Base-by-base conservation (phyloP, 2,113 vertebrate species). In the Nerophis ophidion region DNA sequence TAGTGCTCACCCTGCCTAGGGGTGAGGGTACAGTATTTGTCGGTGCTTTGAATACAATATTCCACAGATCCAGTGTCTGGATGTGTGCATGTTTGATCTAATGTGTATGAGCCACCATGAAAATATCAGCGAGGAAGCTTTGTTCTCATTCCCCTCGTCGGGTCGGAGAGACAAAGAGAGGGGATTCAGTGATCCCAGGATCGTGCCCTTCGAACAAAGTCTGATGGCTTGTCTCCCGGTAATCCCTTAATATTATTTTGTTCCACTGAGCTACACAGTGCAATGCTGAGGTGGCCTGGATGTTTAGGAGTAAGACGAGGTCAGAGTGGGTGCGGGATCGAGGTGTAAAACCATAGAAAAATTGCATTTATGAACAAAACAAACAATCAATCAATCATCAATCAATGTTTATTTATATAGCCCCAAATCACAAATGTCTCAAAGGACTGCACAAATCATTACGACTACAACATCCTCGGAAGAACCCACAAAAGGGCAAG, bases 161-260 rank as follows among this genome's bases (percentile, higher is more conserved):
- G 61, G 69, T 64, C 52, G 57, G 66, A 73, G 49, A 59, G 66
- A 51, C 54, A 48, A 19, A 68, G 62, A 64, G 59, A 75, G 70
- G 17, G 8, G 46, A 70, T 69, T 65, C 63, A 63, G 62, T 74
- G 70, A 82, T 81, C 72, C 60, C 9, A 36, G 75, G 75, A 75
- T 78, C 26, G 63, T 66, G 65, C 68, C 65, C 68, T 60, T 68
- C 63, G 34, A 68, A 69, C 50, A 44, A 68, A 73, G 70, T 77
- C 72, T 73, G 74, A 77, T 78, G 65, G 75, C 72, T 71, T 76
- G 86, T 86, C 82, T 81, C 77, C 61, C 48, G 6, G 69, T 85
- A 86, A 83, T 84, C 80, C 72, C 64, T 74, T 82, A 83, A 84
- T 75, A 81, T 81, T 70, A 72, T 75, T 26, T 70, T 58, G 47